phyloP scores from a whole-genome alignment of 1,140 invertebrate species.

The Hyles euphorbiae region DNA sequence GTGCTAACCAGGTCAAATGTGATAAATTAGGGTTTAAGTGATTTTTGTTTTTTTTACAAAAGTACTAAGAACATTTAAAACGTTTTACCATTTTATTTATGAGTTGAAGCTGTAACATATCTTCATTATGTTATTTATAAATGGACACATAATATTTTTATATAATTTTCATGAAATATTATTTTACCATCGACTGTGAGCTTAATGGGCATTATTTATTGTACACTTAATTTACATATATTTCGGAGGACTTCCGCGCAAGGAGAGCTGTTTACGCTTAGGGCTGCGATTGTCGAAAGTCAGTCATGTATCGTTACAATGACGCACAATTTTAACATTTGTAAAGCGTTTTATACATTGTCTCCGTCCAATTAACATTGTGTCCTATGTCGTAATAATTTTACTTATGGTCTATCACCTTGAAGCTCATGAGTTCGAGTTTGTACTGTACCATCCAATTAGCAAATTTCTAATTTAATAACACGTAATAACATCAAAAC shows the following conservation, averaged over 20 bases:
- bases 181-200: constrained; percentile 43
- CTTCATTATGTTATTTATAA: constrained; percentile 14
- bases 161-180: constrained; percentile 16
- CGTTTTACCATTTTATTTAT: constrained; percentile 28
- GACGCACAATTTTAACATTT: constrained; percentile 57
- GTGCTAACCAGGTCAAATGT: constrained; percentile 69
- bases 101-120: constrained; percentile 25
- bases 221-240: constrained; percentile 22
- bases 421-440: not conserved
- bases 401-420: not conserved
- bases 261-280: not conserved
- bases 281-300: constrained; percentile 6
- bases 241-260: constrained; percentile 20
- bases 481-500: too few relatives aligned
- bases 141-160: constrained; percentile 18
- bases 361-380: constrained; percentile 49
- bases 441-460: constrained; percentile 2
- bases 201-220: constrained; percentile 60
- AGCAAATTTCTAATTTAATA: not conserved
- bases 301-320: constrained; percentile 4
- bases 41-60: constrained; percentile 30
- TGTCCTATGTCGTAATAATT: constrained; percentile 16
- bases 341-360: constrained; percentile 44
- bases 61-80: constrained; percentile 18
- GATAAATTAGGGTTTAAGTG: constrained; percentile 67